Evolutionary conservation across 2,113 vertebrate species (phyloP).

Genomic region (Phylloscopus trochiloides): DNA sequence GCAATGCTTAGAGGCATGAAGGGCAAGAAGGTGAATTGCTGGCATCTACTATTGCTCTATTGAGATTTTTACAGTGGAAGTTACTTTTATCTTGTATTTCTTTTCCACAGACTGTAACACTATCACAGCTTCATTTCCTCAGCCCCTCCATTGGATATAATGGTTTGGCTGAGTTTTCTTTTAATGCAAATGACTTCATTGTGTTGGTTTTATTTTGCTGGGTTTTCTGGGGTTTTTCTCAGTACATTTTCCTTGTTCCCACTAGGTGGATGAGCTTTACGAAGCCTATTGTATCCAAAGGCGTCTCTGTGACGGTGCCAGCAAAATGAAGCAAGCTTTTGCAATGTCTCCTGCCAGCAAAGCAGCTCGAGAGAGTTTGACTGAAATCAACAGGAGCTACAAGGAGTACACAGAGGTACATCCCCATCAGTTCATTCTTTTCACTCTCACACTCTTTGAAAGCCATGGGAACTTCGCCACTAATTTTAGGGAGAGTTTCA

Average conservation of each 20-base stretch:
- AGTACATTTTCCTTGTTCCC: neutral
- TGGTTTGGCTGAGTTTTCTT: neutral
- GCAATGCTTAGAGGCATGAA: neutral
- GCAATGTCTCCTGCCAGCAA: constrained; percentile 90
- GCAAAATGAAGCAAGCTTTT: constrained; percentile 97
- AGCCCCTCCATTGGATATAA: neutral
- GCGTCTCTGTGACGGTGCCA: constrained; percentile 92
- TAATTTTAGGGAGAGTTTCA: neutral
- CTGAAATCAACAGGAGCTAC: constrained; percentile 88
- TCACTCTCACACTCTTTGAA: neutral
- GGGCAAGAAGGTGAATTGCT: neutral
- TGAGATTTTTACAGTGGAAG: neutral
- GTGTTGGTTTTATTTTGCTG: neutral
- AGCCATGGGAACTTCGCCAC: neutral
- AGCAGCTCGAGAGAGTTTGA: constrained; percentile 91
- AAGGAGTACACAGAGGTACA: constrained; percentile 95
- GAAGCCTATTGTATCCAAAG: constrained; percentile 97
- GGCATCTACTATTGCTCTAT: neutral
- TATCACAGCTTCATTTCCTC: neutral
- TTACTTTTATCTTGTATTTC: neutral
- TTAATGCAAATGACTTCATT: neutral
- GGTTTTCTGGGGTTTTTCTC: neutral
- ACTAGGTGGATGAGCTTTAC: constrained; percentile 94
- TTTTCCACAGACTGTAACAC: neutral
- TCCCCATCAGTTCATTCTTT: neutral